Evolutionary conservation across 1,140 invertebrate species (phyloP).

Genomic region (Bombus cullumanus): DNA sequence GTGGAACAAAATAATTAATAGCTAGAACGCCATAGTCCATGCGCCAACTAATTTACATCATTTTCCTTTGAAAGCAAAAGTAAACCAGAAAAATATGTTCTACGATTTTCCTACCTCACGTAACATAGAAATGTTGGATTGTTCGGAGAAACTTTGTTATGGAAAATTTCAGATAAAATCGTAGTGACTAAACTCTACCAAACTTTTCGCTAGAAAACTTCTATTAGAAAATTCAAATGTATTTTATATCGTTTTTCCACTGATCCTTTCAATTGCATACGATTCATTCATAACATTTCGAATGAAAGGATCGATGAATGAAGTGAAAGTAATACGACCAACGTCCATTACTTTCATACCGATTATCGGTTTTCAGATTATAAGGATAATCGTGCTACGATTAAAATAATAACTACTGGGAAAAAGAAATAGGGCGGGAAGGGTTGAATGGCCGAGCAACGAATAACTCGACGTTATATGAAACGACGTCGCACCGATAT

Average conservation of each 20-base stretch:
- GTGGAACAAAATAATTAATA: slow-evolving; percentile 1
- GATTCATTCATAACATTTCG: background rate
- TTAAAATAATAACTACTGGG: slow-evolving; percentile 7
- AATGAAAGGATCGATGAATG: background rate
- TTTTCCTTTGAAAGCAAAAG: background rate
- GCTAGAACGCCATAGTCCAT: background rate
- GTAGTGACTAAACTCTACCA: too few relatives aligned
- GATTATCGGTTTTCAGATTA: slow-evolving; percentile 23
- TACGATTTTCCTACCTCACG: too few relatives aligned
- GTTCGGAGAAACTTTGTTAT: too few relatives aligned
- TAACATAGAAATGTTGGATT: background rate
- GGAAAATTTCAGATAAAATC: too few relatives aligned
- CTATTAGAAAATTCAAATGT: too few relatives aligned
- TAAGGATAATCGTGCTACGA: background rate
- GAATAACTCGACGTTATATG: slow-evolving; percentile 13
- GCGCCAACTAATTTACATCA: background rate
- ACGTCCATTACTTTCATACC: background rate
- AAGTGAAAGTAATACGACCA: background rate
- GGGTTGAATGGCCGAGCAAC: background rate
- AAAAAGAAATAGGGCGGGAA: background rate
- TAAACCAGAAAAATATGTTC: too few relatives aligned
- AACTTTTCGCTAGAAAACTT: background rate
- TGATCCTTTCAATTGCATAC: background rate
- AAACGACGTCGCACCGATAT: slow-evolving; percentile 18
- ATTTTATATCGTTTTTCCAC: background rate